Evolutionary conservation across 2,888 invertebrate species (phyloP).

Genomic region (Plebejus melissa): DNA sequence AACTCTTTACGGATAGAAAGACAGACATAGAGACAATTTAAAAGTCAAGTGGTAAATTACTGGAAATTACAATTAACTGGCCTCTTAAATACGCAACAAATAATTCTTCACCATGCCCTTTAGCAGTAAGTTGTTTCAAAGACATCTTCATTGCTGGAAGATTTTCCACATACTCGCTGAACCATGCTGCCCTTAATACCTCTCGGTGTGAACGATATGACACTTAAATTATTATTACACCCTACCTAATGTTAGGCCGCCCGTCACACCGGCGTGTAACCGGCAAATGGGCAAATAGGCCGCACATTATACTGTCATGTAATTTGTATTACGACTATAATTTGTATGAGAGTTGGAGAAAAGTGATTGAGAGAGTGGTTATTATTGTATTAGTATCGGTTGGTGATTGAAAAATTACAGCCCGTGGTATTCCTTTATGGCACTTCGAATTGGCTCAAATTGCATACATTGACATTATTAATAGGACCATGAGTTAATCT

Average conservation of each 20-base stretch:
- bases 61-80: too few species aligned
- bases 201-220: slow-evolving; percentile 16
- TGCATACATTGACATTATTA: slow-evolving; percentile 12
- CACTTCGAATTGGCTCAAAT: slow-evolving; percentile 22
- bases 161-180: background rate
- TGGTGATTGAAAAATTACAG: slow-evolving; percentile 25
- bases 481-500: background rate
- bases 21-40: too few species aligned
- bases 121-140: too few species aligned
- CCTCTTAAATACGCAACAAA: too few species aligned
- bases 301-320: slow-evolving; percentile 20
- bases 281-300: slow-evolving; percentile 26
- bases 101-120: too few species aligned
- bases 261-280: slow-evolving; percentile 21
- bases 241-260: slow-evolving; percentile 26
- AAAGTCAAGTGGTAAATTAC: too few species aligned
- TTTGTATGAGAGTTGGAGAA: slow-evolving; percentile 22
- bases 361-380: slow-evolving; percentile 23
- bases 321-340: slow-evolving; percentile 22
- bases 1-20: too few species aligned
- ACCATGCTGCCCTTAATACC: slow-evolving; percentile 5
- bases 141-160: background rate
- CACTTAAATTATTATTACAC: slow-evolving; percentile 21
- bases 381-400: slow-evolving; percentile 24
- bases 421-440: slow-evolving; percentile 21